phyloP scores from a whole-genome alignment of 64 coral and sea anemone genomes.

The Stylophora pistillata region DNA sequence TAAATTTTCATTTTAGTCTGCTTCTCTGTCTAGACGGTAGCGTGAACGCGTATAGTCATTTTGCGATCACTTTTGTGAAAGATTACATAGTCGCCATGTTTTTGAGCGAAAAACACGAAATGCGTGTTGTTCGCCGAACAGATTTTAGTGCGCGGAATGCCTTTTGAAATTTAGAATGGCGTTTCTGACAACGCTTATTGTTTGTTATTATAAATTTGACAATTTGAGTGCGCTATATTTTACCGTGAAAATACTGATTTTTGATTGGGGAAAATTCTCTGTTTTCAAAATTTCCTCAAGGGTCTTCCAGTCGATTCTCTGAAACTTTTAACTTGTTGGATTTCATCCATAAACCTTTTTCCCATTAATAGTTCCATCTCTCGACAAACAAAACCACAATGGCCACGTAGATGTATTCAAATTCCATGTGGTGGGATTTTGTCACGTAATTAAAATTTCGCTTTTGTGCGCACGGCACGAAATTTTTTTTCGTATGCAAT shows the following conservation, averaged over 20 bases:
- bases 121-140: background rate
- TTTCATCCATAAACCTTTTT: background rate
- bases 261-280: background rate
- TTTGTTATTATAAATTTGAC: constrained; percentile 14
- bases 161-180: constrained; percentile 46
- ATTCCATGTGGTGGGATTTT: background rate
- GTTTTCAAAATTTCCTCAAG: background rate
- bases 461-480: background rate
- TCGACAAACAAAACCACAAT: constrained; percentile 49
- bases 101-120: background rate
- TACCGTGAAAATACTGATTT: background rate
- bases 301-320: background rate
- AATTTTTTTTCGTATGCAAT: background rate
- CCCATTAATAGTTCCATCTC: constrained; percentile 47
- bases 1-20: constrained; percentile 51
- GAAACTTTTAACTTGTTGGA: background rate
- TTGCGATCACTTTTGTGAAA: constrained; percentile 1
- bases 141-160: constrained; percentile 20
- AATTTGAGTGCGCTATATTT: background rate
- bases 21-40: constrained; percentile 45
- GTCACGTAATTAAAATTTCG: constrained; percentile 49
- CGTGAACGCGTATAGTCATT: constrained; percentile 7
- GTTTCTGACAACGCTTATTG: constrained; percentile 47
- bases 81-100: constrained; percentile 17
- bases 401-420: constrained; percentile 35